Conservation (phyloP, 2,113 vertebrate genomes). For the Notiomystis cincta region DNA sequence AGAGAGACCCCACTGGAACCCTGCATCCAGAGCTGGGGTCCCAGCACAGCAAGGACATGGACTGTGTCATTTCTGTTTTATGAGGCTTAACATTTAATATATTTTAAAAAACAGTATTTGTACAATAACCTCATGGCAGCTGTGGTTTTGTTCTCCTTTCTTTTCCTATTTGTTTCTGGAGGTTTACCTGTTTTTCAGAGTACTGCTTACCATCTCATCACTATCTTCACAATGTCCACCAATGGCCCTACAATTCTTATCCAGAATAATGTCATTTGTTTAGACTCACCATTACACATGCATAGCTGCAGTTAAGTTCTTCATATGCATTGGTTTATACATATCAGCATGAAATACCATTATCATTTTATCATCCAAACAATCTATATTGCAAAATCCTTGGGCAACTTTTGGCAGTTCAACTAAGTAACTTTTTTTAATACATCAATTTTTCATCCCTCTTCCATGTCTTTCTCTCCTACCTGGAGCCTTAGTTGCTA, state of each 20-base stretch:
- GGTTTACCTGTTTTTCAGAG: background rate
- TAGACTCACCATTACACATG: background rate
- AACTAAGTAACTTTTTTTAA: background rate
- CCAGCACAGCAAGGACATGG: background rate
- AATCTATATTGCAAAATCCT: background rate
- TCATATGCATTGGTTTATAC: background rate
- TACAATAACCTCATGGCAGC: background rate
- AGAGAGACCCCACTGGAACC: background rate
- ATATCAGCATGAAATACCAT: background rate
- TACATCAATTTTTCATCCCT: background rate
- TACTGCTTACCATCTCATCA: background rate
- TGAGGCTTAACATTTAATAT: background rate
- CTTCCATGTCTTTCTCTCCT: background rate
- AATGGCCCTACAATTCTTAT: background rate
- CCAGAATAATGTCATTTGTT: background rate
- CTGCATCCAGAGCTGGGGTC: background rate
- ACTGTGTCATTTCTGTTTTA: background rate
- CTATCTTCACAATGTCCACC: background rate
- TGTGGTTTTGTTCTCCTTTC: background rate
- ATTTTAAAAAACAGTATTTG: background rate
- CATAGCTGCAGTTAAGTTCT: background rate
- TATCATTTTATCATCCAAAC: background rate
- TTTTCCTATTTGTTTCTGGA: background rate
- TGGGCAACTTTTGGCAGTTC: background rate
- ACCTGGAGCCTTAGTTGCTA: background rate